phyloP scores from a whole-genome alignment of 2,888 invertebrate genomes.

The Isoperla grammatica region DNA sequence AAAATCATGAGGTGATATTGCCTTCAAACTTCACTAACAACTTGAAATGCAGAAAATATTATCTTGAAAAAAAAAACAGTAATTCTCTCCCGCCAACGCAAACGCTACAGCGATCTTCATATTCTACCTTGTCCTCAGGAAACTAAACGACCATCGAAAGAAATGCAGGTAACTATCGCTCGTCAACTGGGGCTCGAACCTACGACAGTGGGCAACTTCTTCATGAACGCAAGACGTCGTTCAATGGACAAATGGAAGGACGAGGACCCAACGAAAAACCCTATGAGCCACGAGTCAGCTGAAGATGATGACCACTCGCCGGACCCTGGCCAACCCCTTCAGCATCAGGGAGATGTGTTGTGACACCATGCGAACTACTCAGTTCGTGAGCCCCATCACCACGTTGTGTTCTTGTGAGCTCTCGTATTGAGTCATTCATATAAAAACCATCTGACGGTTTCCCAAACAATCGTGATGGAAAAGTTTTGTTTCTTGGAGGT shows the following conservation, averaged over 20 bases:
- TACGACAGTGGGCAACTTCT: constrained; percentile 98
- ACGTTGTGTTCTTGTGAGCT: constrained; percentile 32
- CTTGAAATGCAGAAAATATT: no score
- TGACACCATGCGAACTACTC: constrained; percentile 34
- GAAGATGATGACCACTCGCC: constrained; percentile 24
- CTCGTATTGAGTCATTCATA: no score
- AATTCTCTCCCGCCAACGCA: no score
- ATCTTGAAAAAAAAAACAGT: no score
- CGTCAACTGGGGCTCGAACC: constrained; percentile 94
- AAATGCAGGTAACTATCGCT: constrained; percentile 99
- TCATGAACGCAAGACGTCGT: constrained; percentile 99
- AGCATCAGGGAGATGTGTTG: constrained; percentile 32
- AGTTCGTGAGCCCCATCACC: constrained; percentile 26
- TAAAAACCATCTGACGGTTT: constrained; percentile 21
- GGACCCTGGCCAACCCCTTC: constrained; percentile 24
- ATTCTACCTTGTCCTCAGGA: constrained; percentile 57
- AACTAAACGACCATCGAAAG: constrained; percentile 98
- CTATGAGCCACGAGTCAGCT: constrained; percentile 23
- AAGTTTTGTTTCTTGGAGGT: constrained; percentile 30
- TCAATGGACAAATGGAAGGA: constrained; percentile 99
- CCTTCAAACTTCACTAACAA: no score
- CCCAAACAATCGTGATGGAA: constrained; percentile 24
- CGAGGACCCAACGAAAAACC: constrained; percentile 64
- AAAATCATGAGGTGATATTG: no score
- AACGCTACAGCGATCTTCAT: no score